phyloP scores from a whole-genome alignment of 2,888 invertebrate species.

The Rhimphoctona megacephalus region DNA sequence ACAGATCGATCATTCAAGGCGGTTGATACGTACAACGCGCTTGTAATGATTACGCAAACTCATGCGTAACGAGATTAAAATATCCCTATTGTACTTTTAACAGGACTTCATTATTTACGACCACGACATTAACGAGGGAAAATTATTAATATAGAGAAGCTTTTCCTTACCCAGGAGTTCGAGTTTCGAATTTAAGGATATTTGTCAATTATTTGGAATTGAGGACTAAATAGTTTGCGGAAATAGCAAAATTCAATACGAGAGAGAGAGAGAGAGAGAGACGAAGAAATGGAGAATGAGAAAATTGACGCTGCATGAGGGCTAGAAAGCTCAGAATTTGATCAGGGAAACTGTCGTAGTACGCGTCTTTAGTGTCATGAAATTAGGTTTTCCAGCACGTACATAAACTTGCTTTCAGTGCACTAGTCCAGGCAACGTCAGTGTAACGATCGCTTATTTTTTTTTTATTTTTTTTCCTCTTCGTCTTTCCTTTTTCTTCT shows the following conservation, averaged over 20 bases:
- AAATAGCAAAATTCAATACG: constrained; percentile 1
- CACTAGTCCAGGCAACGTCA: constrained; percentile 26
- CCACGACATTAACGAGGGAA: background rate
- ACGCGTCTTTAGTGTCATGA: constrained; percentile 19
- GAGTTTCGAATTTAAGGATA: background rate
- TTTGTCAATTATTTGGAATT: background rate
- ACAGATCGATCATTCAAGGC: constrained; percentile 32
- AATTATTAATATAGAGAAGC: constrained; percentile 13
- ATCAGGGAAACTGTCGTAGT: constrained; percentile 24
- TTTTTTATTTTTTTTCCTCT: background rate
- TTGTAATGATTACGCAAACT: constrained; percentile 15
- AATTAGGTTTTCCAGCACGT: constrained; percentile 51
- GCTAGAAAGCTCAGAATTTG: constrained; percentile 1
- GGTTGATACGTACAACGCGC: background rate
- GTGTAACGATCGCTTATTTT: background rate
- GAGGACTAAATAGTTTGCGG: background rate
- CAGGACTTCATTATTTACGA: background rate
- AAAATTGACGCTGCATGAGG: background rate
- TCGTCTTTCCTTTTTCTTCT: background rate
- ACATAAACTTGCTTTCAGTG: constrained; percentile 32
- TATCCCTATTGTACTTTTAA: background rate
- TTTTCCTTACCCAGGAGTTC: background rate
- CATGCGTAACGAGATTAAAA: constrained; percentile 8
- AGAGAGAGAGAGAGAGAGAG: background rate
- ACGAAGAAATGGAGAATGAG: constrained; percentile 3